Evolutionary conservation across 2,113 vertebrate species (phyloP), one percentile per base, ranked within the genome.

Genomic region (Mobula hypostoma): DNA sequence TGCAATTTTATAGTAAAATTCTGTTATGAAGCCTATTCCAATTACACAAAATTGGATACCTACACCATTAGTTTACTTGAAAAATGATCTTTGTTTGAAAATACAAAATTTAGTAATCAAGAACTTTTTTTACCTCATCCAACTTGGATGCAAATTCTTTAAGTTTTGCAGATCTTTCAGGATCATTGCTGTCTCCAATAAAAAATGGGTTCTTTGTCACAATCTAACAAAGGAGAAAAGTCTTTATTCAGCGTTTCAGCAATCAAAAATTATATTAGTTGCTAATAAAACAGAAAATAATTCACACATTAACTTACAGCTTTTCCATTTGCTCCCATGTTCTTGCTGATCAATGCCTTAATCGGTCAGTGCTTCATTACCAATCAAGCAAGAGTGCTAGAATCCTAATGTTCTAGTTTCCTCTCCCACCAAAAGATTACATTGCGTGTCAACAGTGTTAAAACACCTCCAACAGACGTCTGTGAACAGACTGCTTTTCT

Each of bases 181-280:
- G 87, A 0, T 0, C 27, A 0, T 96, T 95, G 94, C 98, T 99
- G 96, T 99, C 99, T 0, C 99, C 99, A 94, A 98, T 96, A 0
- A 96, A 94, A 95, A 99, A 99, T 19, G 99, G 99, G 95, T 99
- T 99, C 95, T 97, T 98, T 95, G 96, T 96, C 0, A 98, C 96
- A 11, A 97, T 97, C 98, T 98, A 95, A 94, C 72, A 27, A 70
- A 58, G 17, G 15, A 32, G 29, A 61, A 2, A 7, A 0, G 74
- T 5, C 27, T 61, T 66, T 66, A 1, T 58, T 1, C 72, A 6
- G 8, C 1, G 19, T 48, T 74, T 93, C 90, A 88, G 48, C 5
- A 7, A 1, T 5, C 68, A n/a, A 93, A 40, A 93, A 7, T 70
- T 72, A 72, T 4, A 24, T 15, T 5, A 21, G 15, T 88, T 29